phyloP scores from a whole-genome alignment of 2,113 vertebrate species.

The Xenopus borealis region DNA sequence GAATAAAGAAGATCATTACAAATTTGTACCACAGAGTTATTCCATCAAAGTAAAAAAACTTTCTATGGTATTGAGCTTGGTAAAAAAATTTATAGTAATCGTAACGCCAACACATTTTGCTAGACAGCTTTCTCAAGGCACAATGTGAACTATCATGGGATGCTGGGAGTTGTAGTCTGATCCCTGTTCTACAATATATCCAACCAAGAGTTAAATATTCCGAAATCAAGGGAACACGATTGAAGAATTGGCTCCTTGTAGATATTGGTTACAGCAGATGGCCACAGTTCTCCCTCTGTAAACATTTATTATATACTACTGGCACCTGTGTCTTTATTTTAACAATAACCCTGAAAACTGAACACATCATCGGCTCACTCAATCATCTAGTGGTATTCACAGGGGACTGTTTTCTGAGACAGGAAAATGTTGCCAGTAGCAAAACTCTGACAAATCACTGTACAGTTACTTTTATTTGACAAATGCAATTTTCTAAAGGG shows the following conservation, averaged over 20 bases:
- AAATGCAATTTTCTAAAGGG: slow-evolving; percentile 11
- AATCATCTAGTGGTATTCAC: not conserved
- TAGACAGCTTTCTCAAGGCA: no score
- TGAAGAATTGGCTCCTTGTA: not conserved
- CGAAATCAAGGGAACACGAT: not conserved
- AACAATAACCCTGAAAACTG: slow-evolving; percentile 1
- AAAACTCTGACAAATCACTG: slow-evolving; percentile 4
- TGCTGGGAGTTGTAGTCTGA: no score
- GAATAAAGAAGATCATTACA: no score
- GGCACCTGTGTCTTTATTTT: slow-evolving; percentile 4
- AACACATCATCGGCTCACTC: not conserved
- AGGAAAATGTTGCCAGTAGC: slow-evolving; percentile 5
- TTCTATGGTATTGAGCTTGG: no score
- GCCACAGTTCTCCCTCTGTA: not conserved
- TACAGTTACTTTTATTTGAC: slow-evolving; percentile 1
- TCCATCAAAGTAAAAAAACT: no score
- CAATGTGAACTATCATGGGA: no score
- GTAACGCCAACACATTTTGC: no score
- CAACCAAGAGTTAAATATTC: not conserved
- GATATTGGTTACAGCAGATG: not conserved
- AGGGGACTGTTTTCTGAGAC: slow-evolving; percentile 5
- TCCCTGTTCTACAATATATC: no score
- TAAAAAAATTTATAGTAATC: no score
- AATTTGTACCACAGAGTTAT: no score
- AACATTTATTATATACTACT: slow-evolving; percentile 3